Evolutionary conservation across 2,113 vertebrate genomes (phyloP), one percentile per base, ranked within the genome.

Genomic region (Oreochromis niloticus): DNA sequence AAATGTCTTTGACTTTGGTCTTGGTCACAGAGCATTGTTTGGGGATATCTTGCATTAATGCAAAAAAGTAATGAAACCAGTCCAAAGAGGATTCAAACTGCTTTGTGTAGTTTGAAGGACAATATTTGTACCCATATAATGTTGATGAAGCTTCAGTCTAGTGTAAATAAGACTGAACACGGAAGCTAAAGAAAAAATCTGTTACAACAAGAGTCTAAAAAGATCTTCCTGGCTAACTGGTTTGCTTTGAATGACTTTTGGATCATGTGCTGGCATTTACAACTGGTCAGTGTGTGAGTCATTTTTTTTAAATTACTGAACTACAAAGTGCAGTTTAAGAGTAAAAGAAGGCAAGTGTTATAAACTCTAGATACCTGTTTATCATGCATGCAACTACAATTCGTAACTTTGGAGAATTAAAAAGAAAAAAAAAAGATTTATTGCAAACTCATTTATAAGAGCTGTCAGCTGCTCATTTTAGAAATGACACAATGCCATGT

Each of bases 321-420:
- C 85, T 48, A 79, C 71, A 34, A 55, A 46, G 57, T 82, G 36
- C 66, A 85, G 81, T 82, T 86, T 57, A 59, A 48, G 80, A 41
- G 63, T 32, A 10, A 80, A 82, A 46, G 39, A 83, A 63, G 12
- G 43, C 43, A 85, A 83, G 81, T 87, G 48, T 84, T 84, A 80
- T 63, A 79, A 87, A 88, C 82, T 86, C 78, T 87, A 80, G n/a
- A 85, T 87, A 92, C 56, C 88, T 88, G 80, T 95, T 91, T 90
- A 90, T 88, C 61, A 73, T 95, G 94, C 94, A 95, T 96, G 95
- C 93, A 79, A 87, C 81, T 89, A 88, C 50, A 90, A 88, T 89
- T 93, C 30, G 19, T 93, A 79, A 86, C 78, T 79, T 84, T 59
- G 78, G 61, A 61, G 63, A 55, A 84, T 84, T 73, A 39, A 71